Percentiles rank a stretch among this genome's conserved stretches.
These are phyloP conservation scores for Phoenicopterus ruber DNA, from an alignment of 2,113 vertebrate genomes.

Conservation along the genomic window DNA sequence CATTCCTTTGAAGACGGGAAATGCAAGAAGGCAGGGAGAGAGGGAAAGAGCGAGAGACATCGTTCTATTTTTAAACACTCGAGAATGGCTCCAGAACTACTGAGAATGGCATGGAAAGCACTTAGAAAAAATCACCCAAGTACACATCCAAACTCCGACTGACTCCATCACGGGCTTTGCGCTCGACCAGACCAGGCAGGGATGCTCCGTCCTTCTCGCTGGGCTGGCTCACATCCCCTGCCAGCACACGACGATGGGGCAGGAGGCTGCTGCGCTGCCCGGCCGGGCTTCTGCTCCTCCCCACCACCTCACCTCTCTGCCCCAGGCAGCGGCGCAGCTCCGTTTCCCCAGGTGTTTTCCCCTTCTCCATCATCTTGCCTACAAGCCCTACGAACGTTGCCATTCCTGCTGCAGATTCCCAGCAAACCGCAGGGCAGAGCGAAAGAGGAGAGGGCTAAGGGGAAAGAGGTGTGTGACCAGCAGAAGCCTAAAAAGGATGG, in stretches of 20 bases:
- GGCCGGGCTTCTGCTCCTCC: not conserved
- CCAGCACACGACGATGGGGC: not conserved
- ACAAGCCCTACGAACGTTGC: accelerated
- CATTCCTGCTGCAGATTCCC: not conserved
- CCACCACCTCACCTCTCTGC: not conserved
- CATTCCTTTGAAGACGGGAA: not conserved
- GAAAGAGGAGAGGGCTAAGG: not conserved
- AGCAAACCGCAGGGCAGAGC: not conserved
- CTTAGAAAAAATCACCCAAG: not conserved
- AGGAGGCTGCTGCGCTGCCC: not conserved
- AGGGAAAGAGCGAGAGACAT: not conserved
- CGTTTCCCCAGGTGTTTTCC: accelerated
- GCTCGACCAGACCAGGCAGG: accelerated
- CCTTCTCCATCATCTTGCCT: not conserved
- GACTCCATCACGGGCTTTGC: not conserved
- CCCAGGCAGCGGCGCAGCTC: not conserved
- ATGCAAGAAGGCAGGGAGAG: not conserved
- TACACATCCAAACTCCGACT: not conserved
- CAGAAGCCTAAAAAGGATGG: not conserved
- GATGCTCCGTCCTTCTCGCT: not conserved
- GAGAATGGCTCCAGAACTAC: constrained; percentile 30
- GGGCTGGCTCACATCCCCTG: not conserved
- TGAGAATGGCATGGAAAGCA: not conserved
- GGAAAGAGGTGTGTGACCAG: not conserved
- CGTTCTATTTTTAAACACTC: not conserved